These are phyloP conservation scores for Lycocorax pyrrhopterus DNA, from an alignment of 2,113 vertebrate genomes.

Conservation along the genomic window DNA sequence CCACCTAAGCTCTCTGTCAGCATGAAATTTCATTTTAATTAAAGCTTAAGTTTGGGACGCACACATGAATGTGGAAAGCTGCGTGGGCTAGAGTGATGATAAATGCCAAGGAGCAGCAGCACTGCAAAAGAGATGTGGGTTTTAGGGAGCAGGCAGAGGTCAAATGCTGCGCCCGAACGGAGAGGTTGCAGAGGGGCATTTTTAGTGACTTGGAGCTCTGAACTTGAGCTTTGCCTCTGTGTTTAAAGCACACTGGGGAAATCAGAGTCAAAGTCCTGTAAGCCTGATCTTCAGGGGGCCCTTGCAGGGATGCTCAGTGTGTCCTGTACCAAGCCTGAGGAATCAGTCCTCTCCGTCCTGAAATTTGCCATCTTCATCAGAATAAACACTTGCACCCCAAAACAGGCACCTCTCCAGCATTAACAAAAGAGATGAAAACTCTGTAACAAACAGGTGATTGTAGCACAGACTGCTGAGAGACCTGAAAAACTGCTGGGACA, in stretches of 20 bases:
- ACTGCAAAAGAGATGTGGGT: not conserved
- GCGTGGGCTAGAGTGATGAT: not conserved
- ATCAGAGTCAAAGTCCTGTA: not conserved
- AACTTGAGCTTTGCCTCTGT: not conserved
- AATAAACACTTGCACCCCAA: not conserved
- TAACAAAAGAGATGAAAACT: not conserved
- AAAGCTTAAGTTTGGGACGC: not conserved
- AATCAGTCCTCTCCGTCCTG: not conserved
- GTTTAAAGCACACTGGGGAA: not conserved
- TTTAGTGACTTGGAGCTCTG: not conserved
- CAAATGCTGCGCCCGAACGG: rapidly evolving
- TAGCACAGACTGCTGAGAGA: not conserved
- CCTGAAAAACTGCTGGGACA: not conserved
- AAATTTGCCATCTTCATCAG: not conserved
- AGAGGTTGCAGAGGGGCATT: not conserved
- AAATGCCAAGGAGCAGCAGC: not conserved
- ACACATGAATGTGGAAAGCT: not conserved
- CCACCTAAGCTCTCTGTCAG: not conserved
- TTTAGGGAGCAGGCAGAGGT: not conserved
- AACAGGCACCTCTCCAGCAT: not conserved
- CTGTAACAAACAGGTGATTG: not conserved
- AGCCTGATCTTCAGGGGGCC: not conserved
- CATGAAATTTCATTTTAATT: not conserved
- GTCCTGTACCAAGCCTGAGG: not conserved
- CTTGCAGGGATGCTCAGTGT: not conserved